Percentiles rank a stretch among this genome's conserved stretches.
Evolutionary conservation across 2,113 vertebrate genomes (phyloP).

Genomic region (Halichoerus grypus): DNA sequence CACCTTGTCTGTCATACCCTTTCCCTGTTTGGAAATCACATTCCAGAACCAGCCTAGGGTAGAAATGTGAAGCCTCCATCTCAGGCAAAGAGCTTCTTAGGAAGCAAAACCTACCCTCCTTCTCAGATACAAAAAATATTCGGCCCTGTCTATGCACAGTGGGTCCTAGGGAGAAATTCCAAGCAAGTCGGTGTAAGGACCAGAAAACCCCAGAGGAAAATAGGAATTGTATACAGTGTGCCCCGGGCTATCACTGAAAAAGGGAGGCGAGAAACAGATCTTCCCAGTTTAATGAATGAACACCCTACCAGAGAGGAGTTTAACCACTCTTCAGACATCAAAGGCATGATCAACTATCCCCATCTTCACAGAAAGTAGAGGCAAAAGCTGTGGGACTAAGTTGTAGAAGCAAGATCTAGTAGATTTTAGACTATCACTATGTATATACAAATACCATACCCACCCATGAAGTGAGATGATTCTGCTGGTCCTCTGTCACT

Average conservation of each 20-base stretch:
- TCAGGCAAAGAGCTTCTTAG: background rate
- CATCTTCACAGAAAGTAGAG: background rate
- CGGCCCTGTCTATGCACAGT: background rate
- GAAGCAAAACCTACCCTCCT: background rate
- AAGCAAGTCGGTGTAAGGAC: background rate
- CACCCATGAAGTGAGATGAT: background rate
- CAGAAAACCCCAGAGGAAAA: background rate
- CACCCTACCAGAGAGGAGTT: background rate
- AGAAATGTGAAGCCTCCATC: background rate
- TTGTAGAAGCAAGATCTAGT: background rate
- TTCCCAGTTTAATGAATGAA: background rate
- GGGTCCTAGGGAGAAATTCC: background rate
- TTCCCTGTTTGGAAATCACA: background rate
- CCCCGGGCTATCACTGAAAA: background rate
- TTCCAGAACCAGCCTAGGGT: background rate
- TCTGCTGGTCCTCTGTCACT: background rate
- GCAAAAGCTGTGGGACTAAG: background rate
- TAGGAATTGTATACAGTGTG: background rate
- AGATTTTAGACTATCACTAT: background rate
- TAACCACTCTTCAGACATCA: background rate
- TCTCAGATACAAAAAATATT: background rate
- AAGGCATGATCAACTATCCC: background rate
- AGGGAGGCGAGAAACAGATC: background rate
- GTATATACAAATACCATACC: background rate
- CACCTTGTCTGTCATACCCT: too few relatives aligned